Conservation (phyloP, 1,140 invertebrate genomes). For the Heliconius congener region DNA sequence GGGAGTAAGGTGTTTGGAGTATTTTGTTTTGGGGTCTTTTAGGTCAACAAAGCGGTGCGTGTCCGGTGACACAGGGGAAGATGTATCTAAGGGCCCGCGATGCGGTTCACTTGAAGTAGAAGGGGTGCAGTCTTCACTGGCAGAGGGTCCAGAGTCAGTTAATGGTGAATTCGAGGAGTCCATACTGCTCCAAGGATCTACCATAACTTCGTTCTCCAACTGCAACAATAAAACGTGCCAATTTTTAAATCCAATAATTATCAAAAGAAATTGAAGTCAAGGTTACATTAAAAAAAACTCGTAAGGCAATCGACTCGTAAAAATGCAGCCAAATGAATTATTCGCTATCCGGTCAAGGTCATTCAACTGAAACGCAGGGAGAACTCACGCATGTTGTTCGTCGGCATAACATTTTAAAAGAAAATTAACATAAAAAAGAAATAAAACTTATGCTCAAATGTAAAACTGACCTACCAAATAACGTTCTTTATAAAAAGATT, state of each 20-base stretch:
- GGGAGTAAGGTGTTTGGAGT: slow-evolving; percentile 44
- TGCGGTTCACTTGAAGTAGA: slow-evolving; percentile 69
- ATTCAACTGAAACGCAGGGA: slow-evolving; percentile 13
- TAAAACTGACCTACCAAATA: background rate
- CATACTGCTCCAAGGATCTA: slow-evolving; percentile 81
- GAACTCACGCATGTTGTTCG: slow-evolving; percentile 12
- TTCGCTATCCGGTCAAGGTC: slow-evolving; percentile 57
- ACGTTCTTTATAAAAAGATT: background rate
- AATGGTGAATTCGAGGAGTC: slow-evolving; percentile 79
- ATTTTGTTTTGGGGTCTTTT: slow-evolving; percentile 60
- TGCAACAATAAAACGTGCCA: slow-evolving; percentile 63
- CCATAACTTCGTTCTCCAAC: slow-evolving; percentile 81
- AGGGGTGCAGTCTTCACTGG: slow-evolving; percentile 75
- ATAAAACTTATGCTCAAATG: background rate
- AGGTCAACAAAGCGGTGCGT: slow-evolving; percentile 59
- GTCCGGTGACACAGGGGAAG: slow-evolving; percentile 57
- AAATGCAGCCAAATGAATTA: slow-evolving; percentile 47
- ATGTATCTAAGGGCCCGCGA: slow-evolving; percentile 50
- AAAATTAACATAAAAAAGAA: background rate
- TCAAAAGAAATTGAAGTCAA: slow-evolving; percentile 45
- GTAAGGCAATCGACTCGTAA: slow-evolving; percentile 53
- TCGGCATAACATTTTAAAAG: background rate
- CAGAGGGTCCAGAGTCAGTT: slow-evolving; percentile 76
- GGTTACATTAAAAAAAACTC: slow-evolving; percentile 35
- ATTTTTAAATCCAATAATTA: slow-evolving; percentile 22